Evolutionary conservation across 2,888 invertebrate species (phyloP).

Genomic region (Heliconius ethilla): DNA sequence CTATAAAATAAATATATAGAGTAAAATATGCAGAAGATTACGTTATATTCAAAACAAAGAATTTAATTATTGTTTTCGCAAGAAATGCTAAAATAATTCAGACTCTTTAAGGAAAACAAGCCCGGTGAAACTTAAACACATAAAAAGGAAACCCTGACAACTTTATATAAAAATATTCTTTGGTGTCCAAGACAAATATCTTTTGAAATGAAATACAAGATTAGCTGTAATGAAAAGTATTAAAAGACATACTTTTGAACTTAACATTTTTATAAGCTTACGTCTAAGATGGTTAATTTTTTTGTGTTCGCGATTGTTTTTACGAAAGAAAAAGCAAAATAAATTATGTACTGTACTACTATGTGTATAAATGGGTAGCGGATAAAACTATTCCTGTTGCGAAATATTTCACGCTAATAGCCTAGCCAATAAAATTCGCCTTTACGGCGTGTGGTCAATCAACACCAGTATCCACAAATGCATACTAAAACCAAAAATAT

Average conservation of each 20-base stretch:
- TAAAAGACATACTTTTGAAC: not conserved
- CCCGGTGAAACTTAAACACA: not conserved
- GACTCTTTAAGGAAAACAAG: slow-evolving; percentile 5
- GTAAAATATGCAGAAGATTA: not conserved
- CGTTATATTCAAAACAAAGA: not conserved
- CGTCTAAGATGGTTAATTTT: not conserved
- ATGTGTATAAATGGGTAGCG: slow-evolving; percentile 2
- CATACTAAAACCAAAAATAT: not conserved
- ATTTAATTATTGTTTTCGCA: slow-evolving; percentile 5
- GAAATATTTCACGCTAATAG: slow-evolving; percentile 22
- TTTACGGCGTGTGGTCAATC: not conserved
- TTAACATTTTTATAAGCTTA: not conserved
- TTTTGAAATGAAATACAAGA: not conserved
- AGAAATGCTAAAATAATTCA: slow-evolving; percentile 8
- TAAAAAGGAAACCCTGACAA: not conserved
- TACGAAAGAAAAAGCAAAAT: not conserved
- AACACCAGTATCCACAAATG: not conserved
- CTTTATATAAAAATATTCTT: not conserved
- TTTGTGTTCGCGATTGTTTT: not conserved
- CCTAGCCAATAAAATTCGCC: not conserved
- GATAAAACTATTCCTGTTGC: slow-evolving; percentile 34
- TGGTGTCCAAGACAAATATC: not conserved
- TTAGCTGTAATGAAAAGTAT: not conserved
- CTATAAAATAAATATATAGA: not conserved
- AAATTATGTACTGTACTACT: slow-evolving; percentile 29